These are phyloP conservation scores for Indicator indicator DNA, from an alignment of 2,113 vertebrate species.

Conservation along the genomic window DNA sequence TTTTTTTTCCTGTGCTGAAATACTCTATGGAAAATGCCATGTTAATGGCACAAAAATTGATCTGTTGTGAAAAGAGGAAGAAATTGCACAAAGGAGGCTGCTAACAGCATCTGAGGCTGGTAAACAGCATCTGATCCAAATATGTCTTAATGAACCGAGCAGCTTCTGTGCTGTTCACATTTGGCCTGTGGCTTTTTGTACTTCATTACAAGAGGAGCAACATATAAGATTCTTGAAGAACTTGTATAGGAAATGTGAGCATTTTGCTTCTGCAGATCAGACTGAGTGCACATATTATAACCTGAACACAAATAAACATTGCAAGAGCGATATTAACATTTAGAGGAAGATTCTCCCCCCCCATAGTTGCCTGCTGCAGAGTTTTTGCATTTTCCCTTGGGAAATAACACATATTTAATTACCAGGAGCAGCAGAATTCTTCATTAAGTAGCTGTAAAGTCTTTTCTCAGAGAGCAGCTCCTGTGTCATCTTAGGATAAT, in stretches of 20 bases:
- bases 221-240: not conserved
- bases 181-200: slow-evolving; percentile 20
- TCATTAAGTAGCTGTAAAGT: not conserved
- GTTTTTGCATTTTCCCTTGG: not conserved
- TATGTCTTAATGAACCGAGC: not conserved
- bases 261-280: not conserved
- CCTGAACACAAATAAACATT: not conserved
- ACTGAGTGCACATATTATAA: not conserved
- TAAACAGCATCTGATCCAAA: not conserved
- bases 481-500: not conserved
- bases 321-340: not conserved
- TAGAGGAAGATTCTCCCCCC: not conserved
- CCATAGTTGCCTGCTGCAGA: not conserved
- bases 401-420: not conserved
- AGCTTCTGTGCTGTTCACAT: not conserved
- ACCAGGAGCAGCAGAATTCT: not conserved
- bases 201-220: not conserved
- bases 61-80: slow-evolving; percentile 1
- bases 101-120: not conserved
- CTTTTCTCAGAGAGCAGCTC: not conserved
- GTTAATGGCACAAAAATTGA: not conserved
- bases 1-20: not conserved
- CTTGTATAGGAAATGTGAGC: not conserved
- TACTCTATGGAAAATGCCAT: not conserved
- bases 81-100: not conserved